Conservation (phyloP, 37 sponge, comb jelly and placozoan species). For the Crambe crambe region DNA sequence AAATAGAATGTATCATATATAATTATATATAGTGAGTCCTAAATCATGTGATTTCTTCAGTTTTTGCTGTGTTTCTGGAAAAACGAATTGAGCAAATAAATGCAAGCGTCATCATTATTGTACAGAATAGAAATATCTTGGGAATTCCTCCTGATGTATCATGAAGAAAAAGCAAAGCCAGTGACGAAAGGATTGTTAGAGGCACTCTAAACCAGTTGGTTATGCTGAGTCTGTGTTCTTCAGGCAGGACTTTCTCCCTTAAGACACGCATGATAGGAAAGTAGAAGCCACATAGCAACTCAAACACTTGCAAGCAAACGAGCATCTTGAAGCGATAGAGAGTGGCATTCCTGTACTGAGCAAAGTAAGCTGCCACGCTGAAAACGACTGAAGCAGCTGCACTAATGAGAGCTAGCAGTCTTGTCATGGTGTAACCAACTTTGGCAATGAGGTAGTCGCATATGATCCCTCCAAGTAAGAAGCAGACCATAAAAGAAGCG, state of each 20-base stretch:
- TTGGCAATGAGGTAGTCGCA: slow-evolving; percentile 60
- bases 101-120: slow-evolving; percentile 53
- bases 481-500: slow-evolving; percentile 84
- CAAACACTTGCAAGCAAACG: slow-evolving; percentile 61
- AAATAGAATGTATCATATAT: too few species aligned
- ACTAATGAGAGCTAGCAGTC: slow-evolving; percentile 24
- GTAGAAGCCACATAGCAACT: slow-evolving; percentile 79
- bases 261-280: slow-evolving; percentile 73
- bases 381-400: slow-evolving; percentile 16
- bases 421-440: slow-evolving; percentile 27
- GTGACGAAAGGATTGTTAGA: slow-evolving; percentile 68
- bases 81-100: slow-evolving; percentile 56
- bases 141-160: slow-evolving; percentile 55
- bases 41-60: not conserved
- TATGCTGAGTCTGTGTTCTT: slow-evolving; percentile 61
- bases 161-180: slow-evolving; percentile 61
- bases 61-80: not conserved
- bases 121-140: slow-evolving; percentile 70
- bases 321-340: slow-evolving; percentile 58
- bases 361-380: slow-evolving; percentile 32
- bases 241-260: slow-evolving; percentile 60
- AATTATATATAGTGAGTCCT: too few species aligned
- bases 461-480: slow-evolving; percentile 60
- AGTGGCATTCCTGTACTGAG: not conserved
- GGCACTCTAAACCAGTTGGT: slow-evolving; percentile 81